Evolutionary conservation across 1,140 invertebrate species (phyloP).

Genomic region (Lineus longissimus): DNA sequence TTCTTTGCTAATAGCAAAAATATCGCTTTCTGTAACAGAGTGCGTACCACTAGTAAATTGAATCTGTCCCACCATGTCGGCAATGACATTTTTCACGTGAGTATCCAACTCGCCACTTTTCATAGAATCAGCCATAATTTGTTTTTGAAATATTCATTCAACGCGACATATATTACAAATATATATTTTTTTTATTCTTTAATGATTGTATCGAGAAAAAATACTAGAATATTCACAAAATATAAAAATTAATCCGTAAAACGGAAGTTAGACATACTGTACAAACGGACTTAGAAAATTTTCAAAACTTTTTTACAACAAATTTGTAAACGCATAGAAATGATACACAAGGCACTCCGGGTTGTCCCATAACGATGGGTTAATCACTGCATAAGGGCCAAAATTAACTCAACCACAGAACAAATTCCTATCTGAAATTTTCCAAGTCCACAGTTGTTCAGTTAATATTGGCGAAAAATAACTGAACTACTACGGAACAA

Average conservation of each 20-base stretch:
- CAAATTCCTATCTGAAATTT: no score
- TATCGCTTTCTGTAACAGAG: conserved; percentile 1
- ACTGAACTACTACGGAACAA: no score
- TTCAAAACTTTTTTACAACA: background rate
- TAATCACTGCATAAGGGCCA: no score
- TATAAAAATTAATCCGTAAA: background rate
- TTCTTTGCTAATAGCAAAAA: conserved; percentile 8
- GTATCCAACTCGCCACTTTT: conserved; percentile 3
- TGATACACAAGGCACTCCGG: background rate
- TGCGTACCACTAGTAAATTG: background rate
- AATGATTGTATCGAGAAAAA: no score
- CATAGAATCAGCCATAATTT: background rate
- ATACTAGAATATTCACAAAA: background rate
- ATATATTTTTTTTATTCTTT: background rate
- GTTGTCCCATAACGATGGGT: no score
- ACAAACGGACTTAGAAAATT: conserved; percentile 5
- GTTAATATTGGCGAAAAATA: no score
- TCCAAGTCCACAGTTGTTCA: no score
- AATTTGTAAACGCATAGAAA: background rate
- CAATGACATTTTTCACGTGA: background rate
- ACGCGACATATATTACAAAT: background rate
- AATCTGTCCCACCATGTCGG: conserved; percentile 5
- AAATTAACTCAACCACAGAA: no score
- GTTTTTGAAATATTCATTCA: background rate
- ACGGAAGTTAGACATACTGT: background rate